Conservation (phyloP, 2,888 invertebrate genomes). For the Hypena proboscidalis region DNA sequence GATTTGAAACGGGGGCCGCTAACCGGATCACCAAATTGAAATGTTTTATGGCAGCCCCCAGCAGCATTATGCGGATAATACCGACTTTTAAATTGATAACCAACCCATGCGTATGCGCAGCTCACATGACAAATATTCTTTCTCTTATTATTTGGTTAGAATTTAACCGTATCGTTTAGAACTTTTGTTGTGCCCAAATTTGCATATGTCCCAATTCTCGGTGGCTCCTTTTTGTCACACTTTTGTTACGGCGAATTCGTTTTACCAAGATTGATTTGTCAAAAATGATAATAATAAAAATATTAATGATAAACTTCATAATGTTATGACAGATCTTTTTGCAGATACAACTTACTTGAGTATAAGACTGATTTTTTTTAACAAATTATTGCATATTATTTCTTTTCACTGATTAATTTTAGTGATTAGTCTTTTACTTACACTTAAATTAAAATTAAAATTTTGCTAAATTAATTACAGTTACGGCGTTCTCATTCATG, state of each 20-base stretch:
- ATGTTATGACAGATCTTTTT: constrained; percentile 38
- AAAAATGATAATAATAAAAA: constrained; percentile 57
- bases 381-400: no score
- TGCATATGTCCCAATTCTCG: constrained; percentile 56
- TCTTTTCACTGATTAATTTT: no score
- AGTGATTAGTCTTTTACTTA: no score
- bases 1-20: constrained; percentile 76
- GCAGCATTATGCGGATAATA: constrained; percentile 74
- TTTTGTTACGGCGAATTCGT: constrained; percentile 65
- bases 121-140: constrained; percentile 66
- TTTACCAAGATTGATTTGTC: constrained; percentile 71
- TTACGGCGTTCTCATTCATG: no score
- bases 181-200: constrained; percentile 54
- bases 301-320: constrained; percentile 69
- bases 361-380: no score
- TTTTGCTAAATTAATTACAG: no score
- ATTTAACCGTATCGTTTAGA: constrained; percentile 77
- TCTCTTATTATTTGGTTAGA: constrained; percentile 75
- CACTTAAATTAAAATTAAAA: no score
- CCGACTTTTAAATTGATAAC: constrained; percentile 84
- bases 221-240: constrained; percentile 41
- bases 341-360: not conserved
- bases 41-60: constrained; percentile 81
- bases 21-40: constrained; percentile 85
- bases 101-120: constrained; percentile 68